Conservation (phyloP, 2,888 invertebrate genomes). For the Melikaiella ostensackeni region DNA sequence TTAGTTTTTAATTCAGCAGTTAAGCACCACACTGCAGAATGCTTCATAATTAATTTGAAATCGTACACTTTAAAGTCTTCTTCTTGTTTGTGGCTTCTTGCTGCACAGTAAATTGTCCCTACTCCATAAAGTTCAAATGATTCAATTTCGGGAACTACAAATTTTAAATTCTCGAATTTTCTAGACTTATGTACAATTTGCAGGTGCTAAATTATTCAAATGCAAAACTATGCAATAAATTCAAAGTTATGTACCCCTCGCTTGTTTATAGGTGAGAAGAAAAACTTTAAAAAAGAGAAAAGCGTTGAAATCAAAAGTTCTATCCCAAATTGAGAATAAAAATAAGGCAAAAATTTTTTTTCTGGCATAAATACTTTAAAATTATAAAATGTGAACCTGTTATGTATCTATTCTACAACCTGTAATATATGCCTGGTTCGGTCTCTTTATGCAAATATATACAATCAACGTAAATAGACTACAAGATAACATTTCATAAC, state of each 20-base stretch:
- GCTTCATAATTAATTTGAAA: too few relatives aligned
- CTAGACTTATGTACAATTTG: background rate
- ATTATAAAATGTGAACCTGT: constrained; percentile 15
- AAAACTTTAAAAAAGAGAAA: background rate
- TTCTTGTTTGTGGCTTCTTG: too few relatives aligned
- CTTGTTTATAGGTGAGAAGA: background rate
- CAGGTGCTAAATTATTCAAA: background rate
- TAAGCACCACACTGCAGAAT: too few relatives aligned
- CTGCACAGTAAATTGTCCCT: too few relatives aligned
- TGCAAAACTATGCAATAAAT: background rate
- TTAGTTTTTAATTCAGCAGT: too few relatives aligned
- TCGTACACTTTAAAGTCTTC: too few relatives aligned
- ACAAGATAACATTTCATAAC: constrained; percentile 27
- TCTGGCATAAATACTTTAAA: background rate
- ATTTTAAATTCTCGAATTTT: background rate
- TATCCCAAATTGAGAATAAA: background rate
- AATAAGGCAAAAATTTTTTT: background rate
- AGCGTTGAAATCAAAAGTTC: background rate
- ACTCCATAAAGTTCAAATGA: too few relatives aligned
- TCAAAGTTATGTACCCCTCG: background rate
- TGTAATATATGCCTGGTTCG: constrained; percentile 17
- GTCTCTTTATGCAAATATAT: constrained; percentile 42
- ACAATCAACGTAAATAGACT: constrained; percentile 38
- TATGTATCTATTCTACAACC: constrained; percentile 9
- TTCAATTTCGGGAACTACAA: background rate